Conservation (phyloP, 2,113 vertebrate species). For the Orthonyx spaldingii region DNA sequence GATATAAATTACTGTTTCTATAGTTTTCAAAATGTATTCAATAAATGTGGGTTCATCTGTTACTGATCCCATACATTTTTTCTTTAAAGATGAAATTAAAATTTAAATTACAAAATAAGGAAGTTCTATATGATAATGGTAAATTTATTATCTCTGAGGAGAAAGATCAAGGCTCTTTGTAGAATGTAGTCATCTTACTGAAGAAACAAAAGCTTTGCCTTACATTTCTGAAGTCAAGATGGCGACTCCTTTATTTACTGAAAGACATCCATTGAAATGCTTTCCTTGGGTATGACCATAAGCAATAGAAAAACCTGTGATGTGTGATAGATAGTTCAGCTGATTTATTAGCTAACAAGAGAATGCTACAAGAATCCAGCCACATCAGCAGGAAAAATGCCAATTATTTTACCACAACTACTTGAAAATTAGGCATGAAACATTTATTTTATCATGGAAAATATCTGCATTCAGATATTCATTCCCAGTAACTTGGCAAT, state of each 20-base stretch:
- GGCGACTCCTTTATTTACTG: background rate
- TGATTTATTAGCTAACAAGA: background rate
- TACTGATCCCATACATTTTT: background rate
- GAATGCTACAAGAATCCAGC: background rate
- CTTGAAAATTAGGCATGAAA: background rate
- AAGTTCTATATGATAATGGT: background rate
- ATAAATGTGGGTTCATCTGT: background rate
- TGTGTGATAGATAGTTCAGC: background rate
- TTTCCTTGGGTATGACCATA: background rate
- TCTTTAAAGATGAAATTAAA: background rate
- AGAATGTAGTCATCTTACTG: background rate
- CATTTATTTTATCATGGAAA: background rate
- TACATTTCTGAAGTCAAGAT: background rate
- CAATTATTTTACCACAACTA: background rate
- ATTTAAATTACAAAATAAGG: background rate
- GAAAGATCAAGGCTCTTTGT: background rate
- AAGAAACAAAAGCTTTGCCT: background rate
- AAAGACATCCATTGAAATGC: background rate
- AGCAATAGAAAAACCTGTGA: background rate
- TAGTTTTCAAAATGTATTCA: background rate
- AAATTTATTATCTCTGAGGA: background rate
- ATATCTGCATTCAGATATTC: background rate
- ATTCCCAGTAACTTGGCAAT: background rate
- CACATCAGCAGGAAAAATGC: background rate
- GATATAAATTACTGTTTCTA: background rate